Conservation (phyloP, 1,140 invertebrate species). For the Eriocheir sinensis region DNA sequence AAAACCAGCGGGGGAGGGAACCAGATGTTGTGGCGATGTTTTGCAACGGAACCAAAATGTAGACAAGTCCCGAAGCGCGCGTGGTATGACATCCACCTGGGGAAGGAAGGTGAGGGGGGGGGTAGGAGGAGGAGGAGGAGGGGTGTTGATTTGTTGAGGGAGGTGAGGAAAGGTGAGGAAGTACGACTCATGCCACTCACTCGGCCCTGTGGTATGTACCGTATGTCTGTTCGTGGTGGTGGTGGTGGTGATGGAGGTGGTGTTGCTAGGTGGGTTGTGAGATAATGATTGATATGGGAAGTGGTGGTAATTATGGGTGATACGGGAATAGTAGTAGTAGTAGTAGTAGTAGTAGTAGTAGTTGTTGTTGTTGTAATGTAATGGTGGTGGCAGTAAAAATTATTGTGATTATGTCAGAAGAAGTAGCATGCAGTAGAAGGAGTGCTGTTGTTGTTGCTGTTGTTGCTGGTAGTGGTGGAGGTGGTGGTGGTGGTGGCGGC, state of each 20-base stretch:
- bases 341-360: background rate
- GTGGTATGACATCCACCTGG: conserved; percentile 37
- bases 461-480: too few relatives aligned
- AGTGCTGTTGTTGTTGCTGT: too few relatives aligned
- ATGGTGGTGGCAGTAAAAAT: background rate
- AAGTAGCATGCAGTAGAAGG: too few relatives aligned
- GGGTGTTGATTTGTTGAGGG: too few relatives aligned
- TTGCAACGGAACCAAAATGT: conserved; percentile 56
- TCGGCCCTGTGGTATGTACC: background rate
- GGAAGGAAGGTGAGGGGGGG: background rate
- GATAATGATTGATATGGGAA: background rate
- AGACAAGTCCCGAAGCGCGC: conserved; percentile 48
- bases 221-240: background rate
- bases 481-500: too few relatives aligned
- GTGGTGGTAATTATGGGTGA: background rate
- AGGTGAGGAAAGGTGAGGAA: conserved; percentile 46
- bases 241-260: background rate
- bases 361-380: too few relatives aligned
- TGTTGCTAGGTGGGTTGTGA: background rate
- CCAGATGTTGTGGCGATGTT: conserved; percentile 50
- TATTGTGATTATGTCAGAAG: background rate
- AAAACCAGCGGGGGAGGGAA: conserved; percentile 20
- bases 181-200: conserved; percentile 51
- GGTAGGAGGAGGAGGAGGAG: too few relatives aligned
- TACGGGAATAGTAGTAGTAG: background rate